Base-by-base conservation (phyloP, 1,140 invertebrate species). In the Rhagoletis zephyria region DNA sequence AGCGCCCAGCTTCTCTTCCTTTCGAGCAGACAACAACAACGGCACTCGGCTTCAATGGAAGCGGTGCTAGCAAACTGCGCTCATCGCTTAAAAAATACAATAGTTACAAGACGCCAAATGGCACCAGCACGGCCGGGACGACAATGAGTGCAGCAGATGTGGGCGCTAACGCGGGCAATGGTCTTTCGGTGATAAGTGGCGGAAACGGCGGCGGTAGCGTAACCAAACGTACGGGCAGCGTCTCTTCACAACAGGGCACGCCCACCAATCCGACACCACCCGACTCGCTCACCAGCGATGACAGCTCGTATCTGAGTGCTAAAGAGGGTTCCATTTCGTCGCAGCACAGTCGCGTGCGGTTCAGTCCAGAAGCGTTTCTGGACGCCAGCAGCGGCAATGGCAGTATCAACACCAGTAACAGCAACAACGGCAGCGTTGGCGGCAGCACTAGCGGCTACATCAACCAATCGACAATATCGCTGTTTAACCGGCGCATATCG, bases 221-320 rank as follows among this genome's bases (percentile, higher is more conserved):
- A 6, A 89, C 85, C 4, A 85, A 88, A 0, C 74, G 86, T 19
- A 19, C 61, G 3, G 88, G 86, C 91, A 77, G 60, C 56, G 85
- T 65, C 3, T 91, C 90, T n/a, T 91, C 91, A 19, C 91, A 91
- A 85, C 91, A 92, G 87, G 90, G 91, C n/a, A 97, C 96, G 0
- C 96, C 97, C 48, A 97, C 96, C 2, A 97, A 97, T 93, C 96
- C 96, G 1, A 97, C 97, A 2, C 96, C 97, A 0, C 96, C 97
- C 0, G 97, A 97, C 89, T 97, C 96, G 89, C 90, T 97, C 16
- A 96, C 96, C 0, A 97, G 96, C 89, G 97, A 97, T 85, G 97
- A 97, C 89, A 96, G 96, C 89, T 97, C 96, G 59, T 97, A 97
- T 90, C 95, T 97, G 61, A 97, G 97, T 1, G 96, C 97, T 2